A percentile compares a stretch with the other conserved stretches of the same genome.
Evolutionary conservation across 2,113 vertebrate genomes (phyloP).

Genomic region (Centrocercus urophasianus): DNA sequence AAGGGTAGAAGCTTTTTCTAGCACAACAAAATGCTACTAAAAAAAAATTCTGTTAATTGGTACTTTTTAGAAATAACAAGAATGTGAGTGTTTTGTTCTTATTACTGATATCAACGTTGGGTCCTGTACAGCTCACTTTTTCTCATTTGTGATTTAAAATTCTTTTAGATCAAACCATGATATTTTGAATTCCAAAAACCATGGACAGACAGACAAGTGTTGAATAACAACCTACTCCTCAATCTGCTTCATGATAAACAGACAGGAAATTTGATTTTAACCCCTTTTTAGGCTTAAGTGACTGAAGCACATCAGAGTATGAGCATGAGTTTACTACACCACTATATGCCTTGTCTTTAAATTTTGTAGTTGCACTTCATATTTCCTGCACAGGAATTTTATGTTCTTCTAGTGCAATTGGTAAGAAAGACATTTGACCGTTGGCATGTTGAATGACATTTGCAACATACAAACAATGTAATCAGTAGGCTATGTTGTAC

Average conservation of each 20-base stretch:
- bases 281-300: background rate
- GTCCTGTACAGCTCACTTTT: background rate
- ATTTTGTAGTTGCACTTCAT: background rate
- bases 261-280: background rate
- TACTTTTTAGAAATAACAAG: background rate
- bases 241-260: background rate
- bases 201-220: background rate
- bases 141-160: background rate
- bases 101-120: background rate
- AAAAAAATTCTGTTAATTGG: background rate
- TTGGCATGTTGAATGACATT: background rate
- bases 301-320: background rate
- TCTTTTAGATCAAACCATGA: background rate
- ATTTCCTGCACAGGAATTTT: background rate
- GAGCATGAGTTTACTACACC: background rate
- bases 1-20: background rate
- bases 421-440: background rate
- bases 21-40: background rate
- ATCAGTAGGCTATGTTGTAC: background rate
- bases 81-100: background rate
- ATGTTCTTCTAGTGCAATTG: background rate
- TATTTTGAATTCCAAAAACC: background rate
- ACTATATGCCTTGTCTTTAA: background rate
- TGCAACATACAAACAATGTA: background rate
- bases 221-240: background rate